These are phyloP conservation scores for Drosophila trichaetosa DNA, from an alignment of 2,888 invertebrate genomes.

Conservation along the genomic window DNA sequence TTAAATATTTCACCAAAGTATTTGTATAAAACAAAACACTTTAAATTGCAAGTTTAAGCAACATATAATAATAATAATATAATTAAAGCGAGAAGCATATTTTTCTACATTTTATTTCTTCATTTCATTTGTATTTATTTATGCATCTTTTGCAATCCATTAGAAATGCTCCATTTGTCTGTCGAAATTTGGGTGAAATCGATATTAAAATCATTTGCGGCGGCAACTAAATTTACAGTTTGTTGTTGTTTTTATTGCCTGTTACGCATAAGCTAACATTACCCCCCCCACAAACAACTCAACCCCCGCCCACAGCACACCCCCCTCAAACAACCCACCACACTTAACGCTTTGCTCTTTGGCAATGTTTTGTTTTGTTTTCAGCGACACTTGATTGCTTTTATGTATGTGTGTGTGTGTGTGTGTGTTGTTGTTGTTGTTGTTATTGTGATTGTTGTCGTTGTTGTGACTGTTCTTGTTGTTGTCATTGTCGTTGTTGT, in stretches of 20 bases:
- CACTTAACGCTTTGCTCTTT: conserved; percentile 38
- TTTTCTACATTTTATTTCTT: neutral
- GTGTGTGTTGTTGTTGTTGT: neutral
- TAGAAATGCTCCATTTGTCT: neutral
- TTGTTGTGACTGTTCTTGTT: neutral
- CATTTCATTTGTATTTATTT: neutral
- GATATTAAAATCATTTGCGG: conserved; percentile 11
- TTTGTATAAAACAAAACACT: neutral
- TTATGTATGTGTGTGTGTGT: conserved; percentile 26
- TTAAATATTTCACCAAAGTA: conserved; percentile 20
- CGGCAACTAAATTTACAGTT: conserved; percentile 46
- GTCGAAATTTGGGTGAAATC: conserved; percentile 23
- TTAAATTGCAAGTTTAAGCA: neutral
- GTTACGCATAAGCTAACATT: conserved; percentile 53
- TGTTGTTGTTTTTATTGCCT: conserved; percentile 50
- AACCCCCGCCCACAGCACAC: too few species aligned
- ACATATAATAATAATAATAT: too few species aligned
- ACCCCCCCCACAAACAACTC: neutral
- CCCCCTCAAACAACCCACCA: neutral
- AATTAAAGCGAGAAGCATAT: neutral
- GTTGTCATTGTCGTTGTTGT: neutral
- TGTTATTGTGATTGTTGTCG: neutral
- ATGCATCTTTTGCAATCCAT: neutral
- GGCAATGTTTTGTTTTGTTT: conserved; percentile 68
- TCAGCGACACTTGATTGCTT: conserved; percentile 73